Evolutionary conservation across 2,113 vertebrate genomes (phyloP).

Genomic region (Leiothrix lutea): DNA sequence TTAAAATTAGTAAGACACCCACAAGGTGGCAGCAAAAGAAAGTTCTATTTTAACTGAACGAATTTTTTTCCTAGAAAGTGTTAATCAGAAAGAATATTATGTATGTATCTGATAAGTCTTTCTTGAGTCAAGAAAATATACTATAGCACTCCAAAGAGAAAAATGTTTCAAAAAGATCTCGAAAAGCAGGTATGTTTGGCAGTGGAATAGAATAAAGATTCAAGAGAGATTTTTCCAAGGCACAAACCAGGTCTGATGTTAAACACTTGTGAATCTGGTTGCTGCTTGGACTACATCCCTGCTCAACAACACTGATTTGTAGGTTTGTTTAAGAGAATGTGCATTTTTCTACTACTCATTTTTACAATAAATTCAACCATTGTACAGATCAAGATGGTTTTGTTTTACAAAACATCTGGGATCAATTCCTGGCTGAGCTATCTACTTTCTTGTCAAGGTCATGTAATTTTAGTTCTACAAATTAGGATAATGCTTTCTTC

Average conservation of each 20-base stretch:
- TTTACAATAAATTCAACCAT: background rate
- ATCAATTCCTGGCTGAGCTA: background rate
- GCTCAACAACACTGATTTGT: background rate
- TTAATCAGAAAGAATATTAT: background rate
- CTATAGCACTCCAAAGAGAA: background rate
- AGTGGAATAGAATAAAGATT: background rate
- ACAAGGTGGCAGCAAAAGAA: slow-evolving; percentile 73
- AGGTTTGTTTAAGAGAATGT: background rate
- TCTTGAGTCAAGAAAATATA: background rate
- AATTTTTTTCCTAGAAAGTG: background rate
- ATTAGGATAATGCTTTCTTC: slow-evolving; percentile 24
- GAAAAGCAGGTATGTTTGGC: background rate
- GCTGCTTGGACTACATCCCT: background rate
- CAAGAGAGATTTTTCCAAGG: background rate
- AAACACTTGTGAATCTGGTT: background rate
- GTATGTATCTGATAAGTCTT: background rate
- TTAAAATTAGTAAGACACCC: background rate
- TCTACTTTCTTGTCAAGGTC: slow-evolving; percentile 27
- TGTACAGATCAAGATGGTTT: background rate
- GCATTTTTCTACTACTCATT: background rate
- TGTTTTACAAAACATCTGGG: slow-evolving; percentile 34
- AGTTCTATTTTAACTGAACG: background rate
- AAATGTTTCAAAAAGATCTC: background rate
- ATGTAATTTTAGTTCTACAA: slow-evolving; percentile 25
- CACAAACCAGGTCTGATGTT: background rate